Conservation (phyloP, 1,140 invertebrate species). For the Halotydeus destructor region DNA sequence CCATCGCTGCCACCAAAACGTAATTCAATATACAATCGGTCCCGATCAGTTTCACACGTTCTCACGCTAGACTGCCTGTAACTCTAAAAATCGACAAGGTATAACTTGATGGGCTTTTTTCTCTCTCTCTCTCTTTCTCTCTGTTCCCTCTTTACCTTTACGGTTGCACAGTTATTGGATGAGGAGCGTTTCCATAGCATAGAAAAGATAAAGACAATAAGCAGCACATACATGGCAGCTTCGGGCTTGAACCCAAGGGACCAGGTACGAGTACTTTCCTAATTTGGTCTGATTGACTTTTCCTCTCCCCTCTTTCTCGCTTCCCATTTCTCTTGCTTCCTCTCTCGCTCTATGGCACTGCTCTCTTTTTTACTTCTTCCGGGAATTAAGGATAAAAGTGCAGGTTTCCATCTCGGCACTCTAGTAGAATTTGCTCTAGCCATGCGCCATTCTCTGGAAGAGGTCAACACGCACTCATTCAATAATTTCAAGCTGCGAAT, state of each 20-base stretch:
- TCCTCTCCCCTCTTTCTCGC: not conserved
- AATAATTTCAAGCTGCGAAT: conserved; percentile 89
- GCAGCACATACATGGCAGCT: conserved; percentile 90
- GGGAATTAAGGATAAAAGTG: conserved; percentile 7
- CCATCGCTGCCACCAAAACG: too few species aligned
- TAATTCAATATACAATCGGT: too few species aligned
- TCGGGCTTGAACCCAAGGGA: conserved; percentile 69
- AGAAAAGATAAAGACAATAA: conserved; percentile 98
- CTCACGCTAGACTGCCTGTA: too few species aligned
- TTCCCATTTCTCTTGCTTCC: not conserved
- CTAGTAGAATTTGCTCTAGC: conserved; percentile 83
- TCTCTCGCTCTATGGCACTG: not conserved
- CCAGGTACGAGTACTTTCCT: conserved; percentile 18
- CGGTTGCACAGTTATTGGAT: conserved; percentile 65
- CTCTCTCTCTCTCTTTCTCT: too few species aligned
- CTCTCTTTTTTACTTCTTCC: not conserved
- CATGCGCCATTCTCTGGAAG: conserved; percentile 65
- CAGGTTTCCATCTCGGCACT: conserved; percentile 45
- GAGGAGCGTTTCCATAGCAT: conserved; percentile 70
- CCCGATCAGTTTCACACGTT: too few species aligned
- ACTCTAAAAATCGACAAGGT: too few species aligned
- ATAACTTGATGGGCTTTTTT: too few species aligned
- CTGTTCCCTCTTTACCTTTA: too few species aligned
- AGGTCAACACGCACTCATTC: conserved; percentile 88
- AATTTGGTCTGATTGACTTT: too few species aligned